Percentiles rank a stretch among this genome's conserved stretches.
phyloP scores from a whole-genome alignment of 2,113 vertebrate species.

The Aegithalos caudatus region DNA sequence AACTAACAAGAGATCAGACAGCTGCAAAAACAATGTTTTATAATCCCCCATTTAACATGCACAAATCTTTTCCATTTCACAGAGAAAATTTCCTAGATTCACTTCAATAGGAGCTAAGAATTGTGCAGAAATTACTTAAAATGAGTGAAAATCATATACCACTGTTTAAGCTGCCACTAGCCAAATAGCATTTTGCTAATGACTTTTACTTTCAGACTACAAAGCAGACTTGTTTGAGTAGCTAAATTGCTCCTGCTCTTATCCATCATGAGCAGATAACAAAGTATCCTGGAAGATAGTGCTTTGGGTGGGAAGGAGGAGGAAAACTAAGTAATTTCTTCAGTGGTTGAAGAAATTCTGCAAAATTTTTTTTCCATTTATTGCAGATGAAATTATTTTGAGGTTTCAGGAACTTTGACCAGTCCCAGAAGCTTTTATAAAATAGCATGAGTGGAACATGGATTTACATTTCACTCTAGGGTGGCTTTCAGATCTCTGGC shows the following conservation, averaged over 20 bases:
- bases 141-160: slow-evolving; percentile 35
- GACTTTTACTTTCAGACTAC: slow-evolving; percentile 24
- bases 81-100: slow-evolving; percentile 8
- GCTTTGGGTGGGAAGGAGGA: background rate
- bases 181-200: slow-evolving; percentile 37
- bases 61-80: slow-evolving; percentile 39
- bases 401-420: background rate
- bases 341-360: background rate
- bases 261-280: background rate
- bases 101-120: background rate
- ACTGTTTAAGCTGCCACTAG: slow-evolving; percentile 25
- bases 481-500: background rate
- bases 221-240: slow-evolving; percentile 36
- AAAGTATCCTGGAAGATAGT: background rate
- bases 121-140: slow-evolving; percentile 31
- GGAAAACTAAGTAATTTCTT: background rate
- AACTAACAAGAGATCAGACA: slow-evolving; percentile 25
- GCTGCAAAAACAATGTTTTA: slow-evolving; percentile 41
- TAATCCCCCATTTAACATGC: slow-evolving; percentile 18
- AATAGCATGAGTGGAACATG: background rate
- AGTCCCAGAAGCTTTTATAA: background rate
- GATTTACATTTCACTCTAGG: background rate
- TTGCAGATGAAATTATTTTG: background rate
- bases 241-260: slow-evolving; percentile 11
- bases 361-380: background rate